Percentiles rank a stretch among this genome's conserved stretches.
phyloP scores from a whole-genome alignment of 2,888 invertebrate species.

The Drosophila leonis region DNA sequence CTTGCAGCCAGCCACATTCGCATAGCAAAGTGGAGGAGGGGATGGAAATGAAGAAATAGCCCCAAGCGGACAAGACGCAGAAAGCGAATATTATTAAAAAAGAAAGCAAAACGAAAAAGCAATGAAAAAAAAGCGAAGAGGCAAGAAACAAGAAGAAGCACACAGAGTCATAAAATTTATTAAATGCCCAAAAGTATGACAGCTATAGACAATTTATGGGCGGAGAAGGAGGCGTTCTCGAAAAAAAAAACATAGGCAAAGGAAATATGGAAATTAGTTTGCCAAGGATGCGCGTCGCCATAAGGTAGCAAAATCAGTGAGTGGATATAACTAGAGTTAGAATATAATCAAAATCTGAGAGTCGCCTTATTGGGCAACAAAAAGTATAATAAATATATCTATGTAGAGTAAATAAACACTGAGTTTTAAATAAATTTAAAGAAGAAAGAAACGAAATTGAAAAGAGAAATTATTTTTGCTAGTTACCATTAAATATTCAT shows the following conservation, averaged over 20 bases:
- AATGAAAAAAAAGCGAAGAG: conserved; percentile 27
- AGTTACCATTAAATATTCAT: not conserved
- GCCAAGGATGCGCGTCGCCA: conserved; percentile 6
- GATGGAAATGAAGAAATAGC: conserved; percentile 28
- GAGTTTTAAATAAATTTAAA: conserved; percentile 9
- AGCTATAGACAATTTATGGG: conserved; percentile 76
- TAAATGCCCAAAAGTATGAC: conserved; percentile 80
- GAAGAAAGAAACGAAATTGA: not conserved
- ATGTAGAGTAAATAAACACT: too few relatives aligned
- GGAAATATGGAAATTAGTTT: conserved; percentile 57
- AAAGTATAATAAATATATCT: conserved; percentile 2
- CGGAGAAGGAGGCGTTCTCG: conserved; percentile 7
- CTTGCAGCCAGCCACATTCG: conserved; percentile 61
- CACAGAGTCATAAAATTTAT: conserved; percentile 75
- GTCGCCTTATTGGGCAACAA: not conserved
- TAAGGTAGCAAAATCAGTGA: conserved; percentile 27
- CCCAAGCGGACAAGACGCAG: conserved; percentile 62
- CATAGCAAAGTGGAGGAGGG: conserved; percentile 39
- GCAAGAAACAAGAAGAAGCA: conserved; percentile 4
- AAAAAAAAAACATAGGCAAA: not conserved
- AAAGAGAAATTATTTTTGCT: not conserved
- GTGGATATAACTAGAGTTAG: conserved; percentile 14
- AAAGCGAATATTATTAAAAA: conserved; percentile 73
- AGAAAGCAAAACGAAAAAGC: conserved; percentile 27
- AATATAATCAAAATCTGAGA: conserved; percentile 8